Evolutionary conservation across 2,797 vertebrate species (phyloP).

Genomic region (Rhinella marina): DNA sequence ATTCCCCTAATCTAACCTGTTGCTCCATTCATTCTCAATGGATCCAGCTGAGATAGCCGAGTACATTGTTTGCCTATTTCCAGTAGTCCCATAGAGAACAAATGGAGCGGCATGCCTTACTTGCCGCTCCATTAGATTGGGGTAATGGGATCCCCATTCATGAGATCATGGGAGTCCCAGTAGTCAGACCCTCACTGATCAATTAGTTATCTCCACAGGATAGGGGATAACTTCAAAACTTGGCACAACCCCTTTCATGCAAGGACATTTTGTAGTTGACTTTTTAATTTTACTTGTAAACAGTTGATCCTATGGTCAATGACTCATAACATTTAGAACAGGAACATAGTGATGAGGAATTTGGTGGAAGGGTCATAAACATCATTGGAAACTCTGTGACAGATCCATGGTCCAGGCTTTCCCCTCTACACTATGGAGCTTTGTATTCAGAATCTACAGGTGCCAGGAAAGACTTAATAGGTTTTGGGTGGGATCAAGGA

Average conservation of each 20-base stretch:
- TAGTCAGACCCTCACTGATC: no score
- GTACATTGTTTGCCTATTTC: no score
- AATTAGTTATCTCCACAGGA: no score
- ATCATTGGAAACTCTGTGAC: constrained; percentile 56
- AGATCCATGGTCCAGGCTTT: constrained; percentile 34
- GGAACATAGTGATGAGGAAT: not conserved
- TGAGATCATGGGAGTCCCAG: no score
- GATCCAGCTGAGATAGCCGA: no score
- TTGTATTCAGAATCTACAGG: constrained; percentile 52
- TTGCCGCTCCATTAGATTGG: no score
- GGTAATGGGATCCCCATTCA: no score
- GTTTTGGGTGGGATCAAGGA: constrained; percentile 58
- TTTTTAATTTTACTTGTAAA: not conserved
- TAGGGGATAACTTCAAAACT: no score
- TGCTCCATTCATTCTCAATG: no score
- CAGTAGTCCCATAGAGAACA: no score
- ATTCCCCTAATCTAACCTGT: no score
- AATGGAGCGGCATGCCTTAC: no score
- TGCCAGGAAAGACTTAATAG: constrained; percentile 60
- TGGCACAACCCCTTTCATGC: not conserved
- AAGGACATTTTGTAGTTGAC: not conserved
- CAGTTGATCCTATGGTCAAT: not conserved
- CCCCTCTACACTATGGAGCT: constrained; percentile 51
- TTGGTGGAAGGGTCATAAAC: constrained; percentile 28
- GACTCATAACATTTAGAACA: constrained; percentile 33